These are phyloP conservation scores for Cinclus mexicanus DNA, from an alignment of 2,113 vertebrate species.

Conservation along the genomic window DNA sequence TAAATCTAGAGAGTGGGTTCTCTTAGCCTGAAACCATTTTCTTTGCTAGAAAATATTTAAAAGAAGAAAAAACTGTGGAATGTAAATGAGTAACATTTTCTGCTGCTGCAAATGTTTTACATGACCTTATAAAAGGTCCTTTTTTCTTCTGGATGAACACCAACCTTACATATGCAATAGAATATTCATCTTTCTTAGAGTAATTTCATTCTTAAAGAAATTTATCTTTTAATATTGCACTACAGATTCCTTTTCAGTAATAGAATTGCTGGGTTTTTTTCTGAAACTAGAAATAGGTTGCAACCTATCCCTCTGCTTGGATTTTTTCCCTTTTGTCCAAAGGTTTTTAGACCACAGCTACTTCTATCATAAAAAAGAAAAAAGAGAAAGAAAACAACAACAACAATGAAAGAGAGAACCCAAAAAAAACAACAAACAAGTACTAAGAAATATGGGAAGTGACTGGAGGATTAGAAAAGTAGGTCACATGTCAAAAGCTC, in stretches of 20 bases:
- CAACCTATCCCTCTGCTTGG: background rate
- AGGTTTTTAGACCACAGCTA: background rate
- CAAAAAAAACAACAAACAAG: background rate
- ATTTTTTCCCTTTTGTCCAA: background rate
- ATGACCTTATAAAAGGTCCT: constrained; percentile 43
- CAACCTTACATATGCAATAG: background rate
- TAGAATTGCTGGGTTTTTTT: background rate
- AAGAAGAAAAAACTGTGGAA: background rate
- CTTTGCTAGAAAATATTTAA: constrained; percentile 15
- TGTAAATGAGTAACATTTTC: constrained; percentile 32
- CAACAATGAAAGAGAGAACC: background rate
- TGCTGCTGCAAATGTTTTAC: constrained; percentile 15
- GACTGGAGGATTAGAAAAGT: background rate
- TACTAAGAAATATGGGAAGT: background rate
- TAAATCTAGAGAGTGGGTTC: background rate
- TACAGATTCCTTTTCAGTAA: constrained; percentile 11
- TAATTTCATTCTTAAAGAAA: constrained; percentile 42
- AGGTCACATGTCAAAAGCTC: background rate
- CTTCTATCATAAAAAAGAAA: background rate
- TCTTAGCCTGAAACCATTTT: constrained; percentile 11
- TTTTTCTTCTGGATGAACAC: constrained; percentile 44
- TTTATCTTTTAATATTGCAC: constrained; percentile 40
- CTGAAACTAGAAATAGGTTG: background rate
- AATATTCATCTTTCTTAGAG: constrained; percentile 14
- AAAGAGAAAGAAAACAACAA: background rate